phyloP scores from a whole-genome alignment of 35 echinoderm and acorn worm genomes.

The Nesometra sesokonis region DNA sequence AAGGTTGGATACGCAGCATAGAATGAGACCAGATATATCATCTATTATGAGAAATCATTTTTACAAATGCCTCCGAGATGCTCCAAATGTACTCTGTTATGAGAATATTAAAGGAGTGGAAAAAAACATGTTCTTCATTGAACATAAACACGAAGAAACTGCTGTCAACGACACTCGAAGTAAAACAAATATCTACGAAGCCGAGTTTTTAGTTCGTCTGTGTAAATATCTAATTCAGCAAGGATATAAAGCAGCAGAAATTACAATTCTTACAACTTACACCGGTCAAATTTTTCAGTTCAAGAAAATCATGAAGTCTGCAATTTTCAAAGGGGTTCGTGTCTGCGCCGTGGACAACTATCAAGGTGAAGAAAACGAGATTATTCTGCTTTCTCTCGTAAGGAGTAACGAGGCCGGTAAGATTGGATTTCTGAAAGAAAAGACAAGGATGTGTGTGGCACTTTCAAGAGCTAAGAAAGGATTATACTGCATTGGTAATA shows the following conservation, averaged over 20 bases:
- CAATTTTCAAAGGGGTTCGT: conserved; percentile 53
- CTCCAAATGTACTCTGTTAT: conserved; percentile 31
- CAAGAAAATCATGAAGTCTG: conserved; percentile 47
- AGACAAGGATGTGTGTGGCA: conserved; percentile 59
- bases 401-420: conserved; percentile 71
- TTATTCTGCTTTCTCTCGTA: conserved; percentile 88
- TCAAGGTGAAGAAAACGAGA: conserved; percentile 98
- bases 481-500: conserved; percentile 84
- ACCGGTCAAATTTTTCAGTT: conserved; percentile 61
- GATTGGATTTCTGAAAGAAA: conserved; percentile 81
- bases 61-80: conserved; percentile 45
- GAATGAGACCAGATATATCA: conserved; percentile 43
- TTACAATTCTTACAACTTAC: conserved; percentile 79
- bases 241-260: conserved; percentile 58
- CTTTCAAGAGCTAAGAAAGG: conserved; percentile 65
- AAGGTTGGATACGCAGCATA: conserved; percentile 20
- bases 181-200: conserved; percentile 67
- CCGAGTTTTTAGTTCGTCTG: conserved; percentile 36
- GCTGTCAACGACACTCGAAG: conserved; percentile 44
- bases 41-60: conserved; percentile 57
- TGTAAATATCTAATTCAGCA: conserved; percentile 79
- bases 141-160: conserved; percentile 44
- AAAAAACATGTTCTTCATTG: conserved; percentile 64
- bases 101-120: conserved; percentile 37
- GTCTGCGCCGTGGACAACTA: conserved; percentile 73